phyloP scores from a whole-genome alignment of 2,797 vertebrate genomes.

The Gouania willdenowi region DNA sequence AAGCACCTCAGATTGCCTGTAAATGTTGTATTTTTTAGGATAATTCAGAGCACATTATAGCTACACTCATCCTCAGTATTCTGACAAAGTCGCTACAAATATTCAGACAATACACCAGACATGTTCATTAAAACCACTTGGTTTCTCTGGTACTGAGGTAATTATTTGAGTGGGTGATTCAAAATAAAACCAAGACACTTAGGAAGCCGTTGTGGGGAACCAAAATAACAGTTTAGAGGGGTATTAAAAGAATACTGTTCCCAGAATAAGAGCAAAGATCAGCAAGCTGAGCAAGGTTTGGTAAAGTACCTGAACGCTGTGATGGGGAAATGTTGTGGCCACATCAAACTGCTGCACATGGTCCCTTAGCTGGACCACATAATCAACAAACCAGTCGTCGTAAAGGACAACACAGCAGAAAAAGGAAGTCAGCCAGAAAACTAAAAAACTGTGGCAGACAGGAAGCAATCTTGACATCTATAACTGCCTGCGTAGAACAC shows the following conservation, averaged over 20 bases:
- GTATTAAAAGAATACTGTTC: conserved; percentile 42
- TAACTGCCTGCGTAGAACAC: conserved; percentile 48
- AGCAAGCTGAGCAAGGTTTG: conserved; percentile 40
- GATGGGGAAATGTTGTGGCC: conserved; percentile 28
- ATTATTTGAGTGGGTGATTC: conserved; percentile 6
- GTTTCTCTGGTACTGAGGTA: conserved; percentile 15
- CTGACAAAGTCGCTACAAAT: conserved; percentile 13
- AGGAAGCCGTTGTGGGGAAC: conserved; percentile 10
- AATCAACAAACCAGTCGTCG: conserved; percentile 55
- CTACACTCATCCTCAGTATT: conserved; percentile 22
- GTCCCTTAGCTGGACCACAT: conserved; percentile 55
- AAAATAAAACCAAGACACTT: conserved; percentile 12
- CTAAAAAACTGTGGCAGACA: conserved; percentile 56
- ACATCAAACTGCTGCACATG: conserved; percentile 59
- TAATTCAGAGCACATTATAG: neutral
- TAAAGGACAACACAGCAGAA: conserved; percentile 53
- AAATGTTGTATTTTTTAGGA: conserved; percentile 1
- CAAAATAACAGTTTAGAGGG: conserved; percentile 36
- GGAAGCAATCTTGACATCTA: conserved; percentile 50
- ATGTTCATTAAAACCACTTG: neutral
- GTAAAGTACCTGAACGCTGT: conserved; percentile 64
- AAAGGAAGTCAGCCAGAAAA: conserved; percentile 22
- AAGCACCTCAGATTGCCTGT: no score
- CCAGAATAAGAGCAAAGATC: conserved; percentile 39
- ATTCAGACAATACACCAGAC: conserved; percentile 10